phyloP scores from a whole-genome alignment of 2,113 vertebrate species.

The Mesocricetus auratus region DNA sequence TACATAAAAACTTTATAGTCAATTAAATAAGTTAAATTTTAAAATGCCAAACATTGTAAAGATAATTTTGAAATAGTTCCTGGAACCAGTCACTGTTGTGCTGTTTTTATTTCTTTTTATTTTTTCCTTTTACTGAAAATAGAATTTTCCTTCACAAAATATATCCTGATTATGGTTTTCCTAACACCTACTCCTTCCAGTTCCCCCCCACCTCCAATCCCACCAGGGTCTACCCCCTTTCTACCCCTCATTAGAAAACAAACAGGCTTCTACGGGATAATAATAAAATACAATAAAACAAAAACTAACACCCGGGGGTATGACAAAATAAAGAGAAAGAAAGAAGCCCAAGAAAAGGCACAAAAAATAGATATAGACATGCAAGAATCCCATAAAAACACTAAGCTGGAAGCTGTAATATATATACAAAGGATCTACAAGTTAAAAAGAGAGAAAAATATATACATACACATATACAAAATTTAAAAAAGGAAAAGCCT shows the following conservation, averaged over 20 bases:
- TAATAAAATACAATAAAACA: background rate
- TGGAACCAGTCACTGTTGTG: background rate
- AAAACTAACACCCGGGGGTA: background rate
- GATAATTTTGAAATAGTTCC: background rate
- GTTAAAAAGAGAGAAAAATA: background rate
- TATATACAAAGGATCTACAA: background rate
- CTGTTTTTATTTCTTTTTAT: background rate
- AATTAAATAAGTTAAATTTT: background rate
- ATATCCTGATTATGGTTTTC: background rate
- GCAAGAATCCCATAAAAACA: background rate
- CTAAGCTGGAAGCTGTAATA: background rate
- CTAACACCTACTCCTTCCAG: background rate
- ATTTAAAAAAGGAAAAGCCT: background rate
- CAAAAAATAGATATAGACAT: background rate
- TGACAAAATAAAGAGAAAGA: background rate
- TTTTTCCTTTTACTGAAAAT: background rate
- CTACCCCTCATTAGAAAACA: background rate
- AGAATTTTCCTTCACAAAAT: background rate
- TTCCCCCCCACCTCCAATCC: background rate
- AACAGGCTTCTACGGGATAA: background rate
- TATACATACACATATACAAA: background rate
- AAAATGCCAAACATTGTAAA: background rate
- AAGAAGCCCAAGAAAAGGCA: background rate
- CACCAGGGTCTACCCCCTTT: background rate
- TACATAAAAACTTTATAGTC: background rate